Conservation (phyloP, 2,113 vertebrate genomes). For the Pseudorasbora parva region DNA sequence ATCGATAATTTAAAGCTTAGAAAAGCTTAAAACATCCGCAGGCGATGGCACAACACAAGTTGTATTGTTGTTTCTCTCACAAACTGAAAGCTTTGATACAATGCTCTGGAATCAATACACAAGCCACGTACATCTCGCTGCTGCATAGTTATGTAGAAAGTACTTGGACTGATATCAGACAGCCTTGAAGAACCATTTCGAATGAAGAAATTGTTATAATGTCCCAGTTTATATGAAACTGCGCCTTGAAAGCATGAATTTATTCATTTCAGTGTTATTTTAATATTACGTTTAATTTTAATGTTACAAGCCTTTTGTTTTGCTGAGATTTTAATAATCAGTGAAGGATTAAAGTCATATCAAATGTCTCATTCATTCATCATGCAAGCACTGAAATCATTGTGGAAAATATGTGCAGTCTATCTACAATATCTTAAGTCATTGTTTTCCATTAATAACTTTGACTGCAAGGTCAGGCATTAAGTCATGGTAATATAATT, state of each 20-base stretch:
- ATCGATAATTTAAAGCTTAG: slow-evolving; percentile 16
- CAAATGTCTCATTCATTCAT: background rate
- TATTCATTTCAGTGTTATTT: background rate
- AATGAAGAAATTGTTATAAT: background rate
- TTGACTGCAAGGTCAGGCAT: background rate
- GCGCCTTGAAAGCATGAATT: background rate
- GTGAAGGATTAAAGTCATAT: background rate
- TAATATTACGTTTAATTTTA: background rate
- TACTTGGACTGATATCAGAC: background rate
- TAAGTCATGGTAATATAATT: background rate
- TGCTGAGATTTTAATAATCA: background rate
- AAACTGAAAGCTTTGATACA: slow-evolving; percentile 19
- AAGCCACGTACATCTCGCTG: background rate
- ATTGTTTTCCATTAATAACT: background rate
- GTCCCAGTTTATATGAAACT: background rate
- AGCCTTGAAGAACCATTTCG: background rate
- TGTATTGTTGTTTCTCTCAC: slow-evolving; percentile 8
- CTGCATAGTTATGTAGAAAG: slow-evolving; percentile 10
- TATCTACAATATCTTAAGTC: background rate
- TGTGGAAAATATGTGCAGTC: no score
- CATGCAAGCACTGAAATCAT: background rate
- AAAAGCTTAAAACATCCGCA: slow-evolving; percentile 14
- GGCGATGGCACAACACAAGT: background rate
- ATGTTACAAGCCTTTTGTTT: background rate
- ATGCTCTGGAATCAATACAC: slow-evolving; percentile 12